Conservation (phyloP, 2,113 vertebrate genomes). For the Merops nubicus region DNA sequence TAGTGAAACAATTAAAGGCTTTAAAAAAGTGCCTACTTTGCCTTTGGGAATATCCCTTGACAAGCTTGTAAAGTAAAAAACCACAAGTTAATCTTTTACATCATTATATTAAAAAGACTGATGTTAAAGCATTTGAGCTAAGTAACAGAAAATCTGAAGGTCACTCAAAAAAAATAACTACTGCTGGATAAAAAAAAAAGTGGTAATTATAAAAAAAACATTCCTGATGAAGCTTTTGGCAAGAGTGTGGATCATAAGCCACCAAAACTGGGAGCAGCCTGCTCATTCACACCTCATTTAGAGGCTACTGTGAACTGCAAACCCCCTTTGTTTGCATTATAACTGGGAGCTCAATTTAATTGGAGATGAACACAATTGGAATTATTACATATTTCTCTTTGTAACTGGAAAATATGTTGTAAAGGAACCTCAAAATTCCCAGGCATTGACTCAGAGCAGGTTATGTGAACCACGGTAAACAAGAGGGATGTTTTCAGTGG, state of each 20-base stretch:
- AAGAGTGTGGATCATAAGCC: neutral
- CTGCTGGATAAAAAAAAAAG: neutral
- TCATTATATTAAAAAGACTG: neutral
- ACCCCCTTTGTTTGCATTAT: neutral
- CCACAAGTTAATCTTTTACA: neutral
- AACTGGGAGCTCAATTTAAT: neutral
- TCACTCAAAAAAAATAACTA: neutral
- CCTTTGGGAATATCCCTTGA: neutral
- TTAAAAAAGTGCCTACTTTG: neutral
- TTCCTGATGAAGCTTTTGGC: neutral
- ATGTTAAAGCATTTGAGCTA: neutral
- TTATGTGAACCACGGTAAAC: neutral
- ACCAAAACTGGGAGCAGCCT: neutral
- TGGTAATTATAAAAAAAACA: neutral
- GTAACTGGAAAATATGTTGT: neutral
- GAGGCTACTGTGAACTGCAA: neutral
- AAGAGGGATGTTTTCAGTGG: neutral
- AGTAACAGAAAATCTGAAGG: neutral
- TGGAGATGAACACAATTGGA: neutral
- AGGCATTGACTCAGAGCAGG: neutral
- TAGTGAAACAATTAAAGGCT: slow-evolving; percentile 8
- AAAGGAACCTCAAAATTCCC: neutral
- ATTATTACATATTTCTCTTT: neutral
- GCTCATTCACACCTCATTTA: neutral
- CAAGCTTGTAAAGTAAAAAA: neutral